Evolutionary conservation across 2,113 vertebrate genomes (phyloP), one percentile per base, ranked within the genome.

Genomic region (Lagenorhynchus albirostris): DNA sequence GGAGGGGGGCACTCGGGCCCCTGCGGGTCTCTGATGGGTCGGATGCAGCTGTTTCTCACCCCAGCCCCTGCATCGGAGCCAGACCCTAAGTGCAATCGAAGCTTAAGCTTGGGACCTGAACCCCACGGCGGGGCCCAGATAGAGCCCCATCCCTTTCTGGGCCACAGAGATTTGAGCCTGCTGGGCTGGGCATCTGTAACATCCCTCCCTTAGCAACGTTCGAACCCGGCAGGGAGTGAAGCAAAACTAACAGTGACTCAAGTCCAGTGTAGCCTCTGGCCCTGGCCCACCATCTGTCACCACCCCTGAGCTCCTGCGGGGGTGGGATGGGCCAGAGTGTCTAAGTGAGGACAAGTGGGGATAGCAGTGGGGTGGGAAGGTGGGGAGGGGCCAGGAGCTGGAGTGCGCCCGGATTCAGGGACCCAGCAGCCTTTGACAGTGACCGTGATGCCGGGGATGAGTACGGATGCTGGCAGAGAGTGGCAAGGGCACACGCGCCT

Each of bases 171-270:
- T 31, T 8, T 3, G 36, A 53, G 50, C 50, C 50, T 71, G 6
- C 53, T 9, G 77, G 65, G 36, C 77, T 26, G 38, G 11, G 31
- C 1, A 0, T 47, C 2, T 47, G 31, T 18, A 0, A 1, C 1
- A 0, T 50, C 38, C 79, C 0, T 29, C 44, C 5, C 10, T 71
- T 31, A 29, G 29, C 77, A 36, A 65, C 11, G 4, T 13, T 29
- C 6, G 38, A 12, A 26, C 21, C 55, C 1, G 2, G 53, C 7
- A 13, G 67, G 31, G 41, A 83, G 55, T 1, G 31, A 62, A 21
- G 68, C 23, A 7, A 55, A 29, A 63, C 11, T 18, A 26, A 50
- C 7, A 3, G 67, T 17, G 29, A 79, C 12, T 23, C 3, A 1
- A 5, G 33, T 36, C 17, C 31, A 1, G 47, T 12, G 25, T 44